Evolutionary conservation across 2,113 vertebrate genomes (phyloP).

Genomic region (Nansenia antarctica): DNA sequence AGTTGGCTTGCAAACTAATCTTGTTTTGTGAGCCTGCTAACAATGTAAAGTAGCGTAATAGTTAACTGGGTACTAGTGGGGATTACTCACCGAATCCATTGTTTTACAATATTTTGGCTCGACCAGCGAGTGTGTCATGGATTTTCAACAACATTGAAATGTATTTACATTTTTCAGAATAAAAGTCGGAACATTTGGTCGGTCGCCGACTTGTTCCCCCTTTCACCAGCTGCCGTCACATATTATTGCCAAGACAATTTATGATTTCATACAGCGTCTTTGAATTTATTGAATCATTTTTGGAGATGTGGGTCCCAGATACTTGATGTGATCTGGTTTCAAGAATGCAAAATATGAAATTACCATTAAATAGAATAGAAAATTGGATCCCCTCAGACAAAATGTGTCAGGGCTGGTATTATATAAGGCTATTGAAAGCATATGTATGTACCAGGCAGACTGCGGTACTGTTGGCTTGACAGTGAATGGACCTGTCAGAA

Average conservation of each 20-base stretch:
- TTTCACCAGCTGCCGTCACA: too few species aligned
- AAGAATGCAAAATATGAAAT: constrained; percentile 54
- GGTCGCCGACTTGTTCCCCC: too few species aligned
- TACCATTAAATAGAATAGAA: constrained; percentile 47
- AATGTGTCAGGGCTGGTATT: constrained; percentile 58
- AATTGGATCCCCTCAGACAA: constrained; percentile 33
- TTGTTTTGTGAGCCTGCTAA: too few species aligned
- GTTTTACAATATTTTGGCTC: too few species aligned
- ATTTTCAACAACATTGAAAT: too few species aligned
- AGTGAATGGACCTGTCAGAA: constrained; percentile 34
- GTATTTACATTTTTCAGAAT: too few species aligned
- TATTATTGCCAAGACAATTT: background rate
- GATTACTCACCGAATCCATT: too few species aligned
- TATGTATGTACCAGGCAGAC: constrained; percentile 50
- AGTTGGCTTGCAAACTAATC: too few species aligned
- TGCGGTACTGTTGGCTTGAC: constrained; percentile 19
- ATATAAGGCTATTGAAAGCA: constrained; percentile 72
- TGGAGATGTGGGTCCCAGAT: background rate
- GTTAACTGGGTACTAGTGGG: too few species aligned
- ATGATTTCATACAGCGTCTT: constrained; percentile 16
- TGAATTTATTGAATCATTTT: constrained; percentile 5
- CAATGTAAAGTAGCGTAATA: too few species aligned
- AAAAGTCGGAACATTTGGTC: too few species aligned
- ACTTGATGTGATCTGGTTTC: constrained; percentile 23
- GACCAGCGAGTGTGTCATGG: too few species aligned